These are phyloP conservation scores for Mythimna lalbum DNA, from an alignment of 2,888 invertebrate genomes.

Conservation along the genomic window DNA sequence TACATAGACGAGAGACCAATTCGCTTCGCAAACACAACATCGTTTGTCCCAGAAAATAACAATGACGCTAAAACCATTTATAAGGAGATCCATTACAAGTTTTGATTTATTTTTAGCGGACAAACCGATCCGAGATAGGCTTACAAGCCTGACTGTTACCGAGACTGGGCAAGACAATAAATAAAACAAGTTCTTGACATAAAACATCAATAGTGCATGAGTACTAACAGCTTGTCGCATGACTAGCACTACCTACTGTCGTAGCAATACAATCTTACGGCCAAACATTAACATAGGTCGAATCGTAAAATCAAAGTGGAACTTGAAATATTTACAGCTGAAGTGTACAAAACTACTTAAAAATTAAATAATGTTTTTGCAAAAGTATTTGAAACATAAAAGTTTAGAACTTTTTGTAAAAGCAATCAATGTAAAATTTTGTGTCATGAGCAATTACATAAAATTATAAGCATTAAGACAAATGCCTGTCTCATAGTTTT, in stretches of 20 bases:
- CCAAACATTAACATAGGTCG: conserved; percentile 14
- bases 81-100: conserved; percentile 15
- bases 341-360: background rate
- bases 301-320: conserved; percentile 2
- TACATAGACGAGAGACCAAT: background rate
- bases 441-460: background rate
- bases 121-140: conserved; percentile 28
- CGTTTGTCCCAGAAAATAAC: conserved; percentile 3
- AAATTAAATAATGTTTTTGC: background rate
- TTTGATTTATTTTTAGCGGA: conserved; percentile 35
- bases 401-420: background rate
- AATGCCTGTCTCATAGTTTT: background rate
- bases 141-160: conserved; percentile 11
- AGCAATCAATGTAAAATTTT: background rate
- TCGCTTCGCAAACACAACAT: background rate
- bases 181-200: conserved; percentile 43
- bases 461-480: background rate
- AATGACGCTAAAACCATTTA: conserved; percentile 11
- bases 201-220: conserved; percentile 50
- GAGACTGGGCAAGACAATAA: conserved; percentile 22
- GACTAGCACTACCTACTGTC: background rate
- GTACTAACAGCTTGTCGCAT: conserved; percentile 24
- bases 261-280: conserved; percentile 31
- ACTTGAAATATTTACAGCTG: background rate
- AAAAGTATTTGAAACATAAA: conserved; percentile 7